Base-by-base conservation (phyloP, 2,888 invertebrate genomes). In the Dastarcus helophoroides region DNA sequence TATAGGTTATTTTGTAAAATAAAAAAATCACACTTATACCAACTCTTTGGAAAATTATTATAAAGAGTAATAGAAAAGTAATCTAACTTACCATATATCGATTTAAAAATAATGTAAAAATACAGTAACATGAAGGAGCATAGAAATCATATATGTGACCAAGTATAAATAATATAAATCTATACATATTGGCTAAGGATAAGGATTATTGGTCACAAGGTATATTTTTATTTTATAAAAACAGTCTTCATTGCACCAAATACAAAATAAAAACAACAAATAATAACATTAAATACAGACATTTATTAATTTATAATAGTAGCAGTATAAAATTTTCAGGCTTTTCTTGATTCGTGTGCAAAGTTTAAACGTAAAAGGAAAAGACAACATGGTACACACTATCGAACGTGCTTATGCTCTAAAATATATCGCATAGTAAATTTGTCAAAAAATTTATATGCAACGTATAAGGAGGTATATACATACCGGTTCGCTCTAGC, bases 221-320 rank as follows among this genome's bases (percentile, higher is more conserved):
- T 30, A 33, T 36, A 34, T 27, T 25, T 22, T 27, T 31, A 38
- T 29, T 32, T 30, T 34, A 50, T 47, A 41, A 53, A 51, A 55
- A 54, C 59, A 59, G 58, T 60, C 58, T 60, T 58, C 41, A 61
- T 60, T 61, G 59, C 60, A 61, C 58, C 56, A 53, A 53, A 51
- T 42, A 34, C 37, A 40, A 40, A 33, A 38, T 40, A 36, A 38
- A 40, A 40, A 39, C 36, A 37, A 27, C 26, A 27, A 34, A 28
- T 36, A 39, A 26, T 35, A 29, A 39, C 38, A 35, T 36, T 38
- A 33, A 37, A 30, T 32, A 33, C 29, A 31, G 25, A 35, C 32
- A 37, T 37, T 36, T 35, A 40, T 35, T 37, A 39, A 39, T 34
- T 32, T 21, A 22, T 31, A 28, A 33, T 35, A 36, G n/a, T n/a